Base-by-base conservation (phyloP, 2,797 vertebrate species). In the Labroides dimidiatus region DNA sequence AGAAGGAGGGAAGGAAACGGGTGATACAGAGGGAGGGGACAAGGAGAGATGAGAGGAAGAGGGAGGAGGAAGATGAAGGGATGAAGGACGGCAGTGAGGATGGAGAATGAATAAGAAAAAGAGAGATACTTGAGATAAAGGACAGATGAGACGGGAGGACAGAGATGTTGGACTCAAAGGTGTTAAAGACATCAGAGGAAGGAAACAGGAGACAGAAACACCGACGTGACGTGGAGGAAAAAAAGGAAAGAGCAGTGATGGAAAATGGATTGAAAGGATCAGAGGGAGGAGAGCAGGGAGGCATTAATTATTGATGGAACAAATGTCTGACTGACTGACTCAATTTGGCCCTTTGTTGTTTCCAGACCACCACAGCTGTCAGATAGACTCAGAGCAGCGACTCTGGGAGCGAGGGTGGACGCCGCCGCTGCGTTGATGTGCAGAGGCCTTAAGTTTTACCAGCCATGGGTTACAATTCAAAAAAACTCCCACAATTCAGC, bases 271-370 rank as follows among this genome's bases (percentile, higher is more conserved):
- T 84, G 82, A 81, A 80, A 64, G 64, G 80, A 86, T 87, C 81
- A 89, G 84, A 91, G 79, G 63, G 70, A 80, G 59, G 76, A 71
- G 78, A 82, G 77, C 77, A 50, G 72, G 47, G 69, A 78, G 66
- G 71, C 82, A 88, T 91, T 85, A 80, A 89, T 88, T 91, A 91
- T 91, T 91, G 84, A 91, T 89, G 82, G 79, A 85, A 90, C 92
- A 91, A 91, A 91, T 90, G 89, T 92, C 84, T 87, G 82, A 84
- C 81, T 90, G 88, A 90, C 87, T 87, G 87, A 88, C 84, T 91
- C 84, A 80, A 85, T 91, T 90, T 89, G 87, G 84, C 56, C 75
- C 78, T 85, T 61, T 86, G 87, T 87, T 90, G 80, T 87, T 88
- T 89, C 83, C 86, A 89, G 87, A 84, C 83, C 88, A 84, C 80